phyloP scores from a whole-genome alignment of 2,113 vertebrate species.

The Amblyornis subalaris region DNA sequence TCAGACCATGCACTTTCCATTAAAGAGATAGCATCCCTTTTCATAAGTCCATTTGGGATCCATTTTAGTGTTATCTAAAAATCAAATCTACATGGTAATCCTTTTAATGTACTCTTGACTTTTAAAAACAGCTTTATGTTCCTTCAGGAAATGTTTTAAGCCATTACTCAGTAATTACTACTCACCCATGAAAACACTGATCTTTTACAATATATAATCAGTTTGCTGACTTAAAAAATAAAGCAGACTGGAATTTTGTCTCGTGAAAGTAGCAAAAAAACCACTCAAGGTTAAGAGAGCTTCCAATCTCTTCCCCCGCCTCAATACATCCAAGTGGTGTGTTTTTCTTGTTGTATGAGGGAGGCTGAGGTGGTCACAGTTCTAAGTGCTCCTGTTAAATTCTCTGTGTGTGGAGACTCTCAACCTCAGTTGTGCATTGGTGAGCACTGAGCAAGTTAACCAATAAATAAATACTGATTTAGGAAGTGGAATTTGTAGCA shows the following conservation, averaged over 20 bases:
- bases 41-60: constrained; percentile 91
- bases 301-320: neutral
- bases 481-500: neutral
- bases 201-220: constrained; percentile 72
- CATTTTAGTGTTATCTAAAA: constrained; percentile 91
- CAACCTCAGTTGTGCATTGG: neutral
- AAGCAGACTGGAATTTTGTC: constrained; percentile 47
- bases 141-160: constrained; percentile 85
- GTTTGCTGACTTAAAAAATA: constrained; percentile 61
- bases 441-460: neutral
- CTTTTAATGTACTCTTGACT: constrained; percentile 89
- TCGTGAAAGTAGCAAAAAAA: constrained; percentile 19
- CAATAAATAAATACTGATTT: neutral
- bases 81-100: constrained; percentile 89
- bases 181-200: constrained; percentile 77
- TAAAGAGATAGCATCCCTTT: constrained; percentile 92
- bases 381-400: neutral
- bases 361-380: neutral
- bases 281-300: constrained; percentile 32
- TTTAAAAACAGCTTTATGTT: constrained; percentile 76
- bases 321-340: neutral
- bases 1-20: constrained; percentile 90
- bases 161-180: constrained; percentile 81
- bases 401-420: neutral
- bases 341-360: neutral